phyloP scores from a whole-genome alignment of 2,888 invertebrate genomes.

The Uropetala carovei region DNA sequence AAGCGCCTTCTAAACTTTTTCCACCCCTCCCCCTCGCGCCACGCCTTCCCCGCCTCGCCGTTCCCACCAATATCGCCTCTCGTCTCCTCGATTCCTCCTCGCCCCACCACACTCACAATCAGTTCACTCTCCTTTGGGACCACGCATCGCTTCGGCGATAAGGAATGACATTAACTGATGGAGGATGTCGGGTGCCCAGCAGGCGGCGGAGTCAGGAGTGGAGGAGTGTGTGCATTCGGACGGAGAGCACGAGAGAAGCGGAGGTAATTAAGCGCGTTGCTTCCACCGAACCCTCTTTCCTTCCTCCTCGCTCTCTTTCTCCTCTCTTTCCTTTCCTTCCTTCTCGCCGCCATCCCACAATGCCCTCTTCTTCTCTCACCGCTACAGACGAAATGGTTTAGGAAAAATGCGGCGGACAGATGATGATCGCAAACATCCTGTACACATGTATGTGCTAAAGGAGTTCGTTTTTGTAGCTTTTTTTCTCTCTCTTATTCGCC shows the following conservation, averaged over 20 bases:
- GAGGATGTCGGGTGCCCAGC: conserved; percentile 40
- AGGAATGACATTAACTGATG: conserved; percentile 31
- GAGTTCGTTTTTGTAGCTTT: not conserved
- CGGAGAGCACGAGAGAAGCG: not conserved
- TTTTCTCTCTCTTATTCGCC: not conserved
- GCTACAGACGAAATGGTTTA: not conserved
- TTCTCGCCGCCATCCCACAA: not conserved
- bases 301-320: not conserved
- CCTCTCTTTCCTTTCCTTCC: not conserved
- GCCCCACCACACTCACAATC: too few species aligned
- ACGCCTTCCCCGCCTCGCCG: not conserved
- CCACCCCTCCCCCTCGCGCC: not conserved
- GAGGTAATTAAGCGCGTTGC: conserved; percentile 40
- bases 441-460: conserved; percentile 23
- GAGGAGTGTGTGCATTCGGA: not conserved
- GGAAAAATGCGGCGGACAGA: not conserved
- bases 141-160: conserved; percentile 36
- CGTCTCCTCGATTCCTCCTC: not conserved
- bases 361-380: not conserved
- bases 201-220: conserved; percentile 23
- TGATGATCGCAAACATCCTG: conserved; percentile 32
- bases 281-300: not conserved
- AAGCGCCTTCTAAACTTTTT: not conserved
- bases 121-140: not conserved
- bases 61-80: not conserved